Evolutionary conservation across 2,888 invertebrate species (phyloP), one percentile per base, ranked within the genome.

Genomic region (Schizotus pectinicornis): DNA sequence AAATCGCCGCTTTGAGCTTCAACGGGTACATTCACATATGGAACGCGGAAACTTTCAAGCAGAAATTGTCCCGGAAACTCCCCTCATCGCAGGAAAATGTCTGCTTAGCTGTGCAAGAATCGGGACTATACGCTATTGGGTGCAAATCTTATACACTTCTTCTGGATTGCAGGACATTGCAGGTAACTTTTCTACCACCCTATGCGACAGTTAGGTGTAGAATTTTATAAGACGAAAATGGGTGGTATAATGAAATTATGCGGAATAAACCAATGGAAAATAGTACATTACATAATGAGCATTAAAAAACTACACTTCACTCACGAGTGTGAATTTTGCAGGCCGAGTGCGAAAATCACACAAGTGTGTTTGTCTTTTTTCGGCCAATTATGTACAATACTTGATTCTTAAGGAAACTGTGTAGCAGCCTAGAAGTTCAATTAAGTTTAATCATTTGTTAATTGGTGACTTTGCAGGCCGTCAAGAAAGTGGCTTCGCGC

Each of bases 21-120:
- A 97, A 97, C 80, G 95, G 95, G 0, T 95, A 91, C 79, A 92
- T 97, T 75, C 96, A 97, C 81, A 89, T 96, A 68, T 96, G 95
- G 88, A 92, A 89, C 81, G 92, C 94, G 0, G 90, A 93, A 79
- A 89, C 88, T 7, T 95, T 96, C 79, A 87, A 88, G 60, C 95
- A 95, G 84, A 94, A 91, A 75, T 85, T 92, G 69, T 92, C 93
- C 5, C 82, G 92, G 52, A 94, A 94, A 79, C 82, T 97, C 73
- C 94, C 93, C 0, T 92, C 94, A 56, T 90, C 91, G 62, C 91
- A 93, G 79, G 97, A 97, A 79, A 95, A 95, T 76, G 96, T 96
- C 33, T 97, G 97, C 74, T 84, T 97, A 72, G 91, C 95, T 32
- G 92, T 88, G 0, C 90, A 95, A 79, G 90, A 90, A 56, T 89